A percentile compares a stretch with the other conserved stretches of the same genome.
phyloP scores from a whole-genome alignment of 2,113 vertebrate genomes.

The Apodemus speciosus region DNA sequence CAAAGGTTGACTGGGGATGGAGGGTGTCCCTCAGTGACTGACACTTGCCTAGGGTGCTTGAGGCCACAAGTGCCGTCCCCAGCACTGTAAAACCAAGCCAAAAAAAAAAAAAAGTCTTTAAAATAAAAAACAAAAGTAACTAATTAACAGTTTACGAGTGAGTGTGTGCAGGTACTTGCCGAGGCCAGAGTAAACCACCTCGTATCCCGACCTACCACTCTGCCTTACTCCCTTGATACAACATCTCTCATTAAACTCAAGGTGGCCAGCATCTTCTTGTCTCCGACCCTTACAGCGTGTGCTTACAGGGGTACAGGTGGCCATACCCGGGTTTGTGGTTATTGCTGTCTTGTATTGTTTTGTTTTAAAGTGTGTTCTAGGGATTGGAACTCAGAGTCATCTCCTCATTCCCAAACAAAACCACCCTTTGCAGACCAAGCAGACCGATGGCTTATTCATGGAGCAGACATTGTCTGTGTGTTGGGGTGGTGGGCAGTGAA shows the following conservation, averaged over 20 bases:
- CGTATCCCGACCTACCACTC: no score
- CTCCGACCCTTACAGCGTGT: not conserved
- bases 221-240: not conserved
- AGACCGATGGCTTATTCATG: not conserved
- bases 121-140: not conserved
- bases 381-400: not conserved
- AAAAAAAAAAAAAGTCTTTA: not conserved
- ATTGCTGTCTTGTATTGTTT: no score
- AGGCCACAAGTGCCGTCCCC: no score
- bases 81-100: not conserved
- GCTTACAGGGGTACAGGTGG: not conserved
- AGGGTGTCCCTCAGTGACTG: not conserved
- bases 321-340: not conserved
- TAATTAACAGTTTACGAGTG: not conserved
- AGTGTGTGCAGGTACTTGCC: not conserved
- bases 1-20: not conserved
- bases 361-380: no score
- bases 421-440: not conserved
- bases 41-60: not conserved
- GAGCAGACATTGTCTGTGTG: not conserved
- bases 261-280: not conserved
- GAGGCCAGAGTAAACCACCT: not conserved
- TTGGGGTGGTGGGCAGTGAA: no score
- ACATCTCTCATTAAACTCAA: not conserved
- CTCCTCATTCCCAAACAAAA: not conserved